Base-by-base conservation (phyloP, 1,140 invertebrate species). In the Penaeus chinensis region DNA sequence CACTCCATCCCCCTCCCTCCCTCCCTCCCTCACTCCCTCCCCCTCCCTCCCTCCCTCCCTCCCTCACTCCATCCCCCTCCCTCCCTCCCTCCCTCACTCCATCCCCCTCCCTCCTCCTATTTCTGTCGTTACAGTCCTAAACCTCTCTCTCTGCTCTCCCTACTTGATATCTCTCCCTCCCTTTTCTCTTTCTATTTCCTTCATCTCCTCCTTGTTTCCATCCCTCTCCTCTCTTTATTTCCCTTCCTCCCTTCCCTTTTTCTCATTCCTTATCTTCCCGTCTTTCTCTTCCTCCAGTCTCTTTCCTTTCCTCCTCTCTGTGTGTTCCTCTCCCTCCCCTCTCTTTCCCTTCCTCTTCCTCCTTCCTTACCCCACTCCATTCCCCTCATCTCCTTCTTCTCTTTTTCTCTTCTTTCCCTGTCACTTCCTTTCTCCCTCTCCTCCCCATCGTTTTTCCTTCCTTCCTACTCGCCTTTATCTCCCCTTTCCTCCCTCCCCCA, bases 361-460 rank as follows among this genome's bases (percentile, higher is more conserved):
- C 0, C 11, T 0, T 54, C 47, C 1, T 0, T 54, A 0, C 8
- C 3, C 0, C 10, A 3, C 8, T 1, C 8, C 47, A 0, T 10
- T 8, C 47, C 8, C 47, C 8, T 54, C 47, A 0, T 13, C 47
- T 13, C 32, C 11, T 11, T 10, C 66, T 18, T 71, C 66, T 71
- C 32, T 32, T 10, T 32, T 10, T 11, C 66, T 71, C 66, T 71
- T 11, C 16, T 10, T 32, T 10, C 18, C 32, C 13, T 10, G 4
- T 11, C 16, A 3, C 13, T 10, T 37, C 69, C 18, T 13, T 37
- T 13, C 19, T 13, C 2, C 2, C 18, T 13, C 19, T 20, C 19
- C 69, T 19, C 16, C 2, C 16, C 19, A 7, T 71, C 69, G 1
- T 13, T 37, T 19, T 19, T 13, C 20, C 10, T 18, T 20, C 18